phyloP scores from a whole-genome alignment of 2,797 vertebrate species.

The Hydrolagus colliei region DNA sequence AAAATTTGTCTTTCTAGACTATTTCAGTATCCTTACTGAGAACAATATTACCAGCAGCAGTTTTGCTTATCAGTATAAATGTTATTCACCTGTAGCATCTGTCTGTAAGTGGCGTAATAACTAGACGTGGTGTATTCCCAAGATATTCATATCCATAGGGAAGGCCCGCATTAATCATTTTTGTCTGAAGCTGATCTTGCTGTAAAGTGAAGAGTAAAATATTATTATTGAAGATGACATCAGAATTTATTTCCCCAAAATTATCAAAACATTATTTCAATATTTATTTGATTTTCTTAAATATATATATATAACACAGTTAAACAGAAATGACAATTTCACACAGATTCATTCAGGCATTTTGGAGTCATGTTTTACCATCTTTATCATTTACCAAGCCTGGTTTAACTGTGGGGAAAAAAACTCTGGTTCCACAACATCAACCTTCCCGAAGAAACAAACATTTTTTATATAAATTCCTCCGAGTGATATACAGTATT shows the following conservation, averaged over 20 bases:
- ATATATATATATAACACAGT: no score
- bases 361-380: neutral
- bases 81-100: conserved; percentile 79
- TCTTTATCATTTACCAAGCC: neutral
- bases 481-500: neutral
- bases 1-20: neutral
- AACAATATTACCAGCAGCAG: neutral
- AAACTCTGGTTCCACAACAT: neutral
- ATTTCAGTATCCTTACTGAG: neutral
- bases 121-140: conserved; percentile 77
- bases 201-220: conserved; percentile 39
- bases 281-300: no score
- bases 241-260: no score
- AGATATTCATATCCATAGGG: conserved; percentile 84
- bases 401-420: neutral
- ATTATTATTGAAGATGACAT: no score
- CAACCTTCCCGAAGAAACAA: neutral
- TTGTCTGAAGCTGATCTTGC: conserved; percentile 77
- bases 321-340: no score
- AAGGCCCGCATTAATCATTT: conserved; percentile 85
- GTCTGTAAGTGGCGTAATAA: conserved; percentile 86
- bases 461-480: neutral
- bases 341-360: neutral
- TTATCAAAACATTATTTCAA: no score
- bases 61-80: neutral